Evolutionary conservation across 1,140 invertebrate genomes (phyloP).

Genomic region (Apis laboriosa): DNA sequence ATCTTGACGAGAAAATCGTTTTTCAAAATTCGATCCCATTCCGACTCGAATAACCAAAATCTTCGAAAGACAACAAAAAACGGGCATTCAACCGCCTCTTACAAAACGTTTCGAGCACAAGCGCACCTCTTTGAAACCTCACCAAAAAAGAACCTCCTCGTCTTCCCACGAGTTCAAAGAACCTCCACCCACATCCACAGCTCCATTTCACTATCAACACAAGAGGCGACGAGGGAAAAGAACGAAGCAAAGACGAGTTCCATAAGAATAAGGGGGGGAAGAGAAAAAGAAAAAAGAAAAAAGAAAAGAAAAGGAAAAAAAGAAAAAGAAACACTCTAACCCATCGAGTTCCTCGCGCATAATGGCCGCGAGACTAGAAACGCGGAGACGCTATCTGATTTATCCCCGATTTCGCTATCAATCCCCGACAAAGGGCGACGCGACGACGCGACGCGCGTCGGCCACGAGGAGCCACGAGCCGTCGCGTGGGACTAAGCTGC

Average conservation of each 20-base stretch:
- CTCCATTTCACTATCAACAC: not conserved
- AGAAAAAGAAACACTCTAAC: not conserved
- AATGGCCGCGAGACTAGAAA: not conserved
- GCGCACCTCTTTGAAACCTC: not conserved
- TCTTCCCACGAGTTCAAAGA: slow-evolving; percentile 4
- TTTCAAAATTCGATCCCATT: not conserved
- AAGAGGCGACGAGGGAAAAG: not conserved
- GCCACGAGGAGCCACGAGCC: slow-evolving; percentile 75
- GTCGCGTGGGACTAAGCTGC: slow-evolving; percentile 76
- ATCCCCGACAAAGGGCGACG: slow-evolving; percentile 53
- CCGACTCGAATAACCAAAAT: not conserved
- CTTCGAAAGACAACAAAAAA: not conserved
- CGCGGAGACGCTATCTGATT: slow-evolving; percentile 3
- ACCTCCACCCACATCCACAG: not conserved
- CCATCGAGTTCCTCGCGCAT: no score
- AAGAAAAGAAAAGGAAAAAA: not conserved
- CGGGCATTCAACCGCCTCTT: not conserved
- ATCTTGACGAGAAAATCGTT: not conserved
- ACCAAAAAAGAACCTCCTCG: not conserved
- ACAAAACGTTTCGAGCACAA: not conserved
- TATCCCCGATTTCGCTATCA: slow-evolving; percentile 43
- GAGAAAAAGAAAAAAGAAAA: not conserved
- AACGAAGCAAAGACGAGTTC: not conserved
- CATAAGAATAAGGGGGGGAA: no score
- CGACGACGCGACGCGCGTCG: slow-evolving; percentile 69